These are phyloP conservation scores for Amiota minor DNA, from an alignment of 2,888 invertebrate species.

Conservation along the genomic window DNA sequence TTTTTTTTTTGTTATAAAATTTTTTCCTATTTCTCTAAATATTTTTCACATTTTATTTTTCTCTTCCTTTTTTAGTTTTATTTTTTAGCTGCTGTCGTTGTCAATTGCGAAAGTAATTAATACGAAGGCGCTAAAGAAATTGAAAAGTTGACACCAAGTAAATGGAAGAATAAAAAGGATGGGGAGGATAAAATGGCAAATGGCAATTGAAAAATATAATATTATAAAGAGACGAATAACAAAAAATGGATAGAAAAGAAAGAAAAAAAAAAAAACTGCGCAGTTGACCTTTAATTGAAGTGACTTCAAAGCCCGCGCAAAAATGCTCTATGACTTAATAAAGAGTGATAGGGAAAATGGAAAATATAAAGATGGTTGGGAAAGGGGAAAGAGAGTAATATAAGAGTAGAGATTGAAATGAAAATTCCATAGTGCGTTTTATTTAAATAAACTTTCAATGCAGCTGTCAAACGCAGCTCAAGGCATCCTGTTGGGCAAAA, in stretches of 20 bases:
- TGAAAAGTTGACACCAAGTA: slow-evolving; percentile 40
- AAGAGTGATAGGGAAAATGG: too few species aligned
- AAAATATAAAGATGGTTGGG: neutral
- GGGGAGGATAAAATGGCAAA: neutral
- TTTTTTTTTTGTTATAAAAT: neutral
- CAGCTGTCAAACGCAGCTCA: slow-evolving; percentile 56
- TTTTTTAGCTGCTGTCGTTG: slow-evolving; percentile 25
- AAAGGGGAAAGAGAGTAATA: slow-evolving; percentile 6
- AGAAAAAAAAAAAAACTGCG: neutral
- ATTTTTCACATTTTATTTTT: slow-evolving; percentile 17
- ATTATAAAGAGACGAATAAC: neutral
- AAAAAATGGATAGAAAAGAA: neutral
- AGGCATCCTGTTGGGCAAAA: neutral
- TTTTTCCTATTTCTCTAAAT: too few species aligned
- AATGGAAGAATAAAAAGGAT: slow-evolving; percentile 20
- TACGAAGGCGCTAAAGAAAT: slow-evolving; percentile 25
- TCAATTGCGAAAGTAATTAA: slow-evolving; percentile 50
- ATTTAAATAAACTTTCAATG: slow-evolving; percentile 33
- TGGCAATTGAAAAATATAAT: neutral
- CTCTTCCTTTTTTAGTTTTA: slow-evolving; percentile 25
- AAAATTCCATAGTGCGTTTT: neutral
- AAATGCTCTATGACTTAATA: too few species aligned
- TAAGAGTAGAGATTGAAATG: neutral
- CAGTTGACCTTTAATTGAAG: slow-evolving; percentile 45
- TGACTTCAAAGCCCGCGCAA: slow-evolving; percentile 29